A percentile compares a stretch with the other conserved stretches of the same genome.
Conservation (phyloP, 2,113 vertebrate species). For the Potamarius usumacintae region DNA sequence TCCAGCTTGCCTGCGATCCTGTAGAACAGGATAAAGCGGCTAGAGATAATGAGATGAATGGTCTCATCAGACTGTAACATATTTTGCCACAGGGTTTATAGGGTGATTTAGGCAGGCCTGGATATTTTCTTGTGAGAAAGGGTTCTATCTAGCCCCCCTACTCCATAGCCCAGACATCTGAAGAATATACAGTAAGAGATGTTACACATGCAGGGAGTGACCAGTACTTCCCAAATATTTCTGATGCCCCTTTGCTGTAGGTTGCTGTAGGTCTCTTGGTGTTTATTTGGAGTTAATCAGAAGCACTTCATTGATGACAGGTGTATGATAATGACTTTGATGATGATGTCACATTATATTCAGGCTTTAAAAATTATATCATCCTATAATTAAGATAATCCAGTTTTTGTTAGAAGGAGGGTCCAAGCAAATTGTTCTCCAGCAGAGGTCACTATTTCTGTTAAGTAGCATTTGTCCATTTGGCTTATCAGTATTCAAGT, state of each 20-base stretch:
- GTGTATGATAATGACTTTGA: neutral
- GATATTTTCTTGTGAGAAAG: neutral
- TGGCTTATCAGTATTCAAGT: neutral
- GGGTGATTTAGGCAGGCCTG: neutral
- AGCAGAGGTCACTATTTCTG: slow-evolving; percentile 2
- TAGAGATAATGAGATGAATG: too few relatives aligned
- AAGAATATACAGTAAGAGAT: too few relatives aligned
- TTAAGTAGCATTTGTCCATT: neutral
- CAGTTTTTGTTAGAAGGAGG: neutral
- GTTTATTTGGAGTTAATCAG: neutral
- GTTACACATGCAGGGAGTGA: neutral
- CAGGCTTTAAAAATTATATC: neutral
- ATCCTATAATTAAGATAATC: neutral
- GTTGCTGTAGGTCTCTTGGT: neutral
- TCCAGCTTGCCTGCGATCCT: too few relatives aligned
- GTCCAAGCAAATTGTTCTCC: neutral
- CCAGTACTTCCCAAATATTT: neutral
- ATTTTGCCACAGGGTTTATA: neutral
- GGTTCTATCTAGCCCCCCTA: neutral
- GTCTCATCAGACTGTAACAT: too few relatives aligned
- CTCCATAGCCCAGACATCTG: too few relatives aligned
- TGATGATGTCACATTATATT: neutral
- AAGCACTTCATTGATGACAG: neutral
- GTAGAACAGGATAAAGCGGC: too few relatives aligned
- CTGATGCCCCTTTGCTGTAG: neutral